Conservation (phyloP, 1,140 invertebrate genomes). For the Diabrotica virgifera region DNA sequence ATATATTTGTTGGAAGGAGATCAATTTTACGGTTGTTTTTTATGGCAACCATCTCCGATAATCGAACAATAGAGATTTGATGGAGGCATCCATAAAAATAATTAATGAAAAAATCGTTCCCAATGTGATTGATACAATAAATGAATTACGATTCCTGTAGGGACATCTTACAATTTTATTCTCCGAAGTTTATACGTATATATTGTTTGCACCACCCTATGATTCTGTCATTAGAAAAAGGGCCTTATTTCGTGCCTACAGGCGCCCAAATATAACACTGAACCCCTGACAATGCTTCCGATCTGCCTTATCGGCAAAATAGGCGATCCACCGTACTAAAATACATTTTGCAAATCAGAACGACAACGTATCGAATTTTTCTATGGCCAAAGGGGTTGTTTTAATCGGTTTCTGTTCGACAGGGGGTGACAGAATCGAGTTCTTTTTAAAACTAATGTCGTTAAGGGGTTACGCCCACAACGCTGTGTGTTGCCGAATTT, state of each 20-base stretch:
- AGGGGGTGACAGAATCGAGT: conserved; percentile 30
- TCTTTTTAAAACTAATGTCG: conserved; percentile 23
- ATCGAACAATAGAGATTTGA: conserved; percentile 4
- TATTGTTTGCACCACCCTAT: conserved; percentile 30
- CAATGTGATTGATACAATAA: conserved; percentile 12
- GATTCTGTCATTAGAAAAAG: conserved; percentile 39
- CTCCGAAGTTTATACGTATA: conserved; percentile 21
- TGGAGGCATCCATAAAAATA: conserved; percentile 19
- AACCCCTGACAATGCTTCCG: conserved; percentile 3
- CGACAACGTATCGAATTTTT: conserved; percentile 40
- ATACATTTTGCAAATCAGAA: conserved; percentile 37
- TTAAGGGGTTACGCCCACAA: conserved; percentile 22
- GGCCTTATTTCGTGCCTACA: conserved; percentile 25
- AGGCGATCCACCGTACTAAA: conserved; percentile 26
- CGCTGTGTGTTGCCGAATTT: neutral
- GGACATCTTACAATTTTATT: conserved; percentile 24
- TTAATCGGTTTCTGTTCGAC: conserved; percentile 38
- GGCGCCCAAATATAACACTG: conserved; percentile 22
- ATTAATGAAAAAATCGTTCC: conserved; percentile 25
- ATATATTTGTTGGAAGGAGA: no score
- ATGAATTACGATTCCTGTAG: conserved; percentile 25
- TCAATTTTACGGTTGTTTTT: no score
- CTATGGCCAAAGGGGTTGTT: conserved; percentile 37
- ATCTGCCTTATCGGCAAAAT: conserved; percentile 20
- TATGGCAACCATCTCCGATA: no score